A percentile compares a stretch with the other conserved stretches of the same genome.
Evolutionary conservation across 2,888 invertebrate genomes (phyloP).

Genomic region (Tenthredo mesomela): DNA sequence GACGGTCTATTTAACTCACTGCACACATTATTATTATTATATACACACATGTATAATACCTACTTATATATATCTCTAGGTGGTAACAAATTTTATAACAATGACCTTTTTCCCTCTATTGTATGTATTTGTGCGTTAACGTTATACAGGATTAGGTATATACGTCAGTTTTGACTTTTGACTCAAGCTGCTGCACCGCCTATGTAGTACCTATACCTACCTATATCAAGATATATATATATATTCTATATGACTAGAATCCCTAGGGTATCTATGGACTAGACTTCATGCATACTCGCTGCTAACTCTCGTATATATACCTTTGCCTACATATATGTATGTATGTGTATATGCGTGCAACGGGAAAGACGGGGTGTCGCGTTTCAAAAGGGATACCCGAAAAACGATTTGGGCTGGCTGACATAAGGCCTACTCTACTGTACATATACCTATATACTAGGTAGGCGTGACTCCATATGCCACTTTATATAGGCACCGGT

Average conservation of each 20-base stretch:
- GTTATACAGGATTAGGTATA: background rate
- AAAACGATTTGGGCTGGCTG: slow-evolving; percentile 44
- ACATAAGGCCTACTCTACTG: slow-evolving; percentile 42
- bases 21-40: too few relatives aligned
- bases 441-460: background rate
- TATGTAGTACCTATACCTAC: too few relatives aligned
- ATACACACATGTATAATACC: background rate
- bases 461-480: slow-evolving; percentile 47
- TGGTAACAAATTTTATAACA: background rate
- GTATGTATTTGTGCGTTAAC: background rate
- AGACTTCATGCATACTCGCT: slow-evolving; percentile 46
- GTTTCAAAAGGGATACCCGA: slow-evolving; percentile 30
- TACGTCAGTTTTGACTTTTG: slow-evolving; percentile 36
- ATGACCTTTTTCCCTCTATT: background rate
- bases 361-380: slow-evolving; percentile 37
- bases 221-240: too few relatives aligned
- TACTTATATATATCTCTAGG: too few relatives aligned
- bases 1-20: background rate
- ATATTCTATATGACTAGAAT: slow-evolving; percentile 56
- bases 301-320: slow-evolving; percentile 25
- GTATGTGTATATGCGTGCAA: background rate
- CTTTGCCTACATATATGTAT: background rate
- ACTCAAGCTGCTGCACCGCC: background rate
- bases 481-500: slow-evolving; percentile 15
- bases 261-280: slow-evolving; percentile 46